Evolutionary conservation across 2,888 invertebrate genomes (phyloP).

Genomic region (Augiades crinisus): DNA sequence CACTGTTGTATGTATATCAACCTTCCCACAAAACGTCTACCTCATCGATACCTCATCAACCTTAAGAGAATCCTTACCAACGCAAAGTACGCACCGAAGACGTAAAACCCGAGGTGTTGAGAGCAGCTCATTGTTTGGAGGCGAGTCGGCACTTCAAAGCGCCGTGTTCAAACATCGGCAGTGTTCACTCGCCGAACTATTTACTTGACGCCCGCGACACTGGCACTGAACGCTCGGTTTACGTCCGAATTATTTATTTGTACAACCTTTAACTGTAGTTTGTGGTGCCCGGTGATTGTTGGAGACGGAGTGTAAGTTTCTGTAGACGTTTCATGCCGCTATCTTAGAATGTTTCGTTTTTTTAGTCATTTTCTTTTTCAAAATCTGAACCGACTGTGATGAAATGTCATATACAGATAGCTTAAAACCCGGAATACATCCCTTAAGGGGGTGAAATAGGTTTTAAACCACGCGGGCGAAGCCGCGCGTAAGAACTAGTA

Average conservation of each 20-base stretch:
- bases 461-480: too few relatives aligned
- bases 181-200: conserved; percentile 37
- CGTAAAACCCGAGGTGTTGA: conserved; percentile 7
- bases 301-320: conserved; percentile 5
- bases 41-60: background rate
- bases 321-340: background rate
- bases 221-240: conserved; percentile 18
- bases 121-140: conserved; percentile 14
- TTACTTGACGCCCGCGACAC: conserved; percentile 28
- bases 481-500: too few relatives aligned
- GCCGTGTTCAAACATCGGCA: conserved; percentile 39
- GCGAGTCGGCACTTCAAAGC: conserved; percentile 37
- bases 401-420: too few relatives aligned
- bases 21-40: background rate
- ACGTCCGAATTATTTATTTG: conserved; percentile 23
- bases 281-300: background rate
- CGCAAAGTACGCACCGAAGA: conserved; percentile 12
- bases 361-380: too few relatives aligned
- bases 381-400: too few relatives aligned
- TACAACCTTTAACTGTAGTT: conserved; percentile 16
- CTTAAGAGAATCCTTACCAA: background rate
- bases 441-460: too few relatives aligned
- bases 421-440: too few relatives aligned
- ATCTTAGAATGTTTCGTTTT: background rate
- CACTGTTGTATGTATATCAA: too few relatives aligned